Evolutionary conservation across 2,113 vertebrate genomes (phyloP), one percentile per base, ranked within the genome.

Genomic region (Oophaga pumilio): DNA sequence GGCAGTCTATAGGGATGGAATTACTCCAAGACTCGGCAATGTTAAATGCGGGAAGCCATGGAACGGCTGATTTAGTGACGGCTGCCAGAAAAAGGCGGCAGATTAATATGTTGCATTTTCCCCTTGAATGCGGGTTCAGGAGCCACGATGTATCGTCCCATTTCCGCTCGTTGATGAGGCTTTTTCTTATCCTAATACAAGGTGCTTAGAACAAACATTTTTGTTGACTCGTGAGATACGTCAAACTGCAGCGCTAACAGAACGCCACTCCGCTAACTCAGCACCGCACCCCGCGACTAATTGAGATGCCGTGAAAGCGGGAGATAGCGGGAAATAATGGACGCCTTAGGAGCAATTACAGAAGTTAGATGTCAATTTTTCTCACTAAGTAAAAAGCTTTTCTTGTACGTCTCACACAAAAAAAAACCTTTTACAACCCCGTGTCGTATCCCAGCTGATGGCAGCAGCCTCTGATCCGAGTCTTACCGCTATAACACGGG

Each of bases 241-340:
- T 90, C 91, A 91, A 91, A 90, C 90, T 90, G 90, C 90, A 92
- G 92, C 91, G 92, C 89, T 85, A 76, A 76, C 64, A 62, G 89
- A 33, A 76, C 22, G 43, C 28, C 15, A 13, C 91, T 84, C 89
- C 85, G 91, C 91, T 86, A 76, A 77, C 33, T 86, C 84, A 86
- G 84, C 84, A 86, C 56, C 53, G 79, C 53, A 91, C n/a, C 33
- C 90, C 88, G 87, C 90, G 85, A 90, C 89, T 91, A 88, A 90
- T 80, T 90, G 91, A 90, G 84, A 49, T 64, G 71, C 56, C 60
- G 15, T 77, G 60, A 85, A 77, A 17, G 28, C 84, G 13, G 24
- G 20, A 78, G 74, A 78, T 52, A 24, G 73, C 7, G 33, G 49
- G 74, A 77, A 66, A 78, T 86, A 77, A 86, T 78, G 84, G 74